These are phyloP conservation scores for Kryphioiulus occultus DNA, from an alignment of 2,888 invertebrate species.

Conservation along the genomic window DNA sequence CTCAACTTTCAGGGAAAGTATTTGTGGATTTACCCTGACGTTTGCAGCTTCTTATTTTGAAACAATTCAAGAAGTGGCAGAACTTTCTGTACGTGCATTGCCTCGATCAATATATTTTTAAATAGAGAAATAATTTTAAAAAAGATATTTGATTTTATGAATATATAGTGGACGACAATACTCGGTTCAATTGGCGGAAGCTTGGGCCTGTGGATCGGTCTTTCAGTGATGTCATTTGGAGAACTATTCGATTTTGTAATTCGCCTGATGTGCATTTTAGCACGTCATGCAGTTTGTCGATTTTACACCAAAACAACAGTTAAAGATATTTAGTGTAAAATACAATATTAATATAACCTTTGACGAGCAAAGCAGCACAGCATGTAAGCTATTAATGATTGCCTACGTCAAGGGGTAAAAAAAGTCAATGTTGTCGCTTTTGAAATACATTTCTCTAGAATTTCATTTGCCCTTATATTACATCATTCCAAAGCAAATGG, in stretches of 20 bases:
- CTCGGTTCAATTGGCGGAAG: background rate
- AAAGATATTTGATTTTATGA: too few species aligned
- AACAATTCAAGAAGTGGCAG: background rate
- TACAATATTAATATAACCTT: too few species aligned
- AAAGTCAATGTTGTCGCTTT: too few species aligned
- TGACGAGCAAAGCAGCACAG: too few species aligned
- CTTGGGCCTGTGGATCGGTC: background rate
- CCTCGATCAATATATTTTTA: background rate
- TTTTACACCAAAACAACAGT: background rate
- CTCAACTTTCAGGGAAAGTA: background rate
- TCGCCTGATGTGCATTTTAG: background rate
- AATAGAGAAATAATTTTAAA: background rate
- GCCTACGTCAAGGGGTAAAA: too few species aligned
- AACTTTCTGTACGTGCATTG: background rate
- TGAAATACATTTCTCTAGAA: too few species aligned
- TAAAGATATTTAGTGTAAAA: background rate
- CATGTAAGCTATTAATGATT: too few species aligned
- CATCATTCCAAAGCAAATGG: too few species aligned
- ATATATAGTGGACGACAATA: background rate
- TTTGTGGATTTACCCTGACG: slow-evolving; percentile 1
- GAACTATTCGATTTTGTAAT: background rate
- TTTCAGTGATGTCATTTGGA: background rate
- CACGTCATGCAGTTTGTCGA: background rate
- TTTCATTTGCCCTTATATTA: too few species aligned
- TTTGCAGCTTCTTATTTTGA: slow-evolving; percentile 17